A percentile compares a stretch with the other conserved stretches of the same genome.
Conservation (phyloP, 2,113 vertebrate genomes). For the Meleagris gallopavo region DNA sequence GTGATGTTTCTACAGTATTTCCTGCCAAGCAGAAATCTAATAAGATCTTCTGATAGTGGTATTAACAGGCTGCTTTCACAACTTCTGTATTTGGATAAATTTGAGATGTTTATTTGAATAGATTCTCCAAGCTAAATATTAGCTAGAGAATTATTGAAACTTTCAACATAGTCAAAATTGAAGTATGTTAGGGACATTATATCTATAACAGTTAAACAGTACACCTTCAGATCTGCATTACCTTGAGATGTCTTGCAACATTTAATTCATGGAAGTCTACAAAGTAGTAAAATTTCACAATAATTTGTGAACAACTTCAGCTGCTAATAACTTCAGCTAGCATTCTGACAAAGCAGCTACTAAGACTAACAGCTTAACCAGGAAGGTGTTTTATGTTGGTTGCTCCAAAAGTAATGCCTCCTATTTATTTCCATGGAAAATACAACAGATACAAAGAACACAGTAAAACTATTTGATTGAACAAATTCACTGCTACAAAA, state of each 20-base stretch:
- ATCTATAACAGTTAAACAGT: background rate
- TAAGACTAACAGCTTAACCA: background rate
- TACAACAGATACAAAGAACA: too few species aligned
- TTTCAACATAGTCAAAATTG: background rate
- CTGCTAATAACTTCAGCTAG: background rate
- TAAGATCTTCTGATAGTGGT: background rate
- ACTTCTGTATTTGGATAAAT: background rate
- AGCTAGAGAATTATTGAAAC: background rate
- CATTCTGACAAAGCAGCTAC: background rate
- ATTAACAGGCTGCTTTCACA: background rate
- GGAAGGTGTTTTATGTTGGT: background rate
- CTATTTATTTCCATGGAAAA: too few species aligned
- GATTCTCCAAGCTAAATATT: background rate
- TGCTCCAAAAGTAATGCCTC: too few species aligned
- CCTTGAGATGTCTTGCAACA: background rate
- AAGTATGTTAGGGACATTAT: background rate
- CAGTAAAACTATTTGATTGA: too few species aligned
- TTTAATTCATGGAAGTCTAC: background rate
- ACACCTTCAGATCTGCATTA: background rate
- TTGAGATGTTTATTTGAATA: background rate
- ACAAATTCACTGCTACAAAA: too few species aligned
- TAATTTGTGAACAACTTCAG: background rate
- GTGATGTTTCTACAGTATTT: background rate
- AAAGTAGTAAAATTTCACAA: background rate
- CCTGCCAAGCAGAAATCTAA: background rate